Percentiles rank a stretch among this genome's conserved stretches.
Evolutionary conservation across 2,113 vertebrate species (phyloP).

Genomic region (Heterotilapia buettikoferi): DNA sequence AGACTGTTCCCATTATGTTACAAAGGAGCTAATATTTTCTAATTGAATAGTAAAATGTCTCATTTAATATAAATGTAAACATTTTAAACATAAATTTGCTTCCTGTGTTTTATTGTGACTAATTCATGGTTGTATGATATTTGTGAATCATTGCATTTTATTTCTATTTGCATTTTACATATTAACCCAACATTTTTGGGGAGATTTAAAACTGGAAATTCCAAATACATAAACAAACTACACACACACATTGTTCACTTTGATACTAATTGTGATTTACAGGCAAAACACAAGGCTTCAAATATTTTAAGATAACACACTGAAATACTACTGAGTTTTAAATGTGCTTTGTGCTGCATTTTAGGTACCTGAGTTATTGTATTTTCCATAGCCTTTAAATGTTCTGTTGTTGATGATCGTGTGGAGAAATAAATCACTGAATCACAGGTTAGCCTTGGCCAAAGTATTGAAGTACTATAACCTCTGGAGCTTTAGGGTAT

Average conservation of each 20-base stretch:
- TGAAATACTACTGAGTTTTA: neutral
- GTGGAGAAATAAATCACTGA: neutral
- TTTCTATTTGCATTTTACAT: neutral
- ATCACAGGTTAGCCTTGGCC: neutral
- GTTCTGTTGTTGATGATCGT: neutral
- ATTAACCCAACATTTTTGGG: neutral
- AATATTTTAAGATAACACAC: neutral
- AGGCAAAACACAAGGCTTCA: neutral
- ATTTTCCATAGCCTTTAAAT: neutral
- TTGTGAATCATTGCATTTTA: neutral
- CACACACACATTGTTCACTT: neutral
- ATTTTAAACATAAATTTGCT: neutral
- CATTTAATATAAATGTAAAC: neutral
- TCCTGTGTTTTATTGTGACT: neutral
- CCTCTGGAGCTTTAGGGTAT: neutral
- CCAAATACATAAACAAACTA: neutral
- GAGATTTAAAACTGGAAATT: neutral
- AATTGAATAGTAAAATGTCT: neutral
- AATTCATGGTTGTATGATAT: neutral
- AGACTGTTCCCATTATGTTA: neutral
- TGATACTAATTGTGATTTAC: neutral
- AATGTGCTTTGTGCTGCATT: neutral
- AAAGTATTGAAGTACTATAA: neutral
- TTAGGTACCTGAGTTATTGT: neutral
- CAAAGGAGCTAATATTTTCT: neutral